Conservation (phyloP, 2,113 vertebrate species). For the Opisthocomus hoazin region DNA sequence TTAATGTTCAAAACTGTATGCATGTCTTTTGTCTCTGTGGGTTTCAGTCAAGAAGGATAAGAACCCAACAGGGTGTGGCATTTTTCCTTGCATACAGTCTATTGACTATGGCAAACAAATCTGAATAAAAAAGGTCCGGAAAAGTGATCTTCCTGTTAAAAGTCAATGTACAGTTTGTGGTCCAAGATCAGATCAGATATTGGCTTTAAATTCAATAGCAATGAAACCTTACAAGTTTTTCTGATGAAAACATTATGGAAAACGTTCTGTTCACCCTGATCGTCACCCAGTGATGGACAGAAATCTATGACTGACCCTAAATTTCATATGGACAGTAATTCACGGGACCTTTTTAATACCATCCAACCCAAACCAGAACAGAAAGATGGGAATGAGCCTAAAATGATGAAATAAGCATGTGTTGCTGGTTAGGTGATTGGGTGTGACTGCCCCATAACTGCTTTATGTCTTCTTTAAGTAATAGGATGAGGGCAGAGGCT, state of each 20-base stretch:
- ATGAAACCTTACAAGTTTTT: background rate
- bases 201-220: background rate
- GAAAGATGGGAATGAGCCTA: background rate
- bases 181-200: background rate
- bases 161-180: background rate
- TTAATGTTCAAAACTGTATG: background rate
- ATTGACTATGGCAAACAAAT: background rate
- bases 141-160: background rate
- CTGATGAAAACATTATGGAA: background rate
- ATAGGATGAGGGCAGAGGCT: background rate
- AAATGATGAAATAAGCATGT: background rate
- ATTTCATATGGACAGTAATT: background rate
- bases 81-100: background rate
- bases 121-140: background rate
- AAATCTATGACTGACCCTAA: background rate
- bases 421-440: background rate
- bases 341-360: background rate
- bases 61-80: background rate
- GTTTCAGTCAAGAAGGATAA: background rate
- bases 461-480: background rate
- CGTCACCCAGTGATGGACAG: background rate
- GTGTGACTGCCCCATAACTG: background rate
- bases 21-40: fast-evolving
- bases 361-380: background rate
- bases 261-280: background rate